These are phyloP conservation scores for Siderastrea radians DNA, from an alignment of 92 coral and sea anemone genomes.

Conservation along the genomic window DNA sequence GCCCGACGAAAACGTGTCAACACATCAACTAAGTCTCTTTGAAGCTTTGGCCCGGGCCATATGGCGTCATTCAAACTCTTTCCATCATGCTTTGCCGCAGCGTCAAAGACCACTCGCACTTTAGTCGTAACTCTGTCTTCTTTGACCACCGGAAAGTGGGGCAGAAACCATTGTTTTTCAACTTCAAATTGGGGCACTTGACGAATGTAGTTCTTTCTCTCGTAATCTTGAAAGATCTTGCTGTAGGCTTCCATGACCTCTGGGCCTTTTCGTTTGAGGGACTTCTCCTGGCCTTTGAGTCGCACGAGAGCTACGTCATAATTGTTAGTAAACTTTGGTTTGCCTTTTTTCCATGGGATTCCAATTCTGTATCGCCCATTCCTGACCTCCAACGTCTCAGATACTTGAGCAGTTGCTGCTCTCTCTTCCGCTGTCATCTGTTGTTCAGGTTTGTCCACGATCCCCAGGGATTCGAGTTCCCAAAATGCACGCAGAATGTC, in stretches of 20 bases:
- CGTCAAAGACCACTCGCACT: constrained; percentile 58
- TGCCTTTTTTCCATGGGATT: constrained; percentile 48
- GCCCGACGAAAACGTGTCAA: constrained; percentile 43
- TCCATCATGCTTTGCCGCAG: constrained; percentile 46
- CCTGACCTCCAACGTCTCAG: constrained; percentile 34
- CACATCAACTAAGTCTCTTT: constrained; percentile 42
- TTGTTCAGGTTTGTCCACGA: constrained; percentile 17
- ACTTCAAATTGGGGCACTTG: constrained; percentile 16
- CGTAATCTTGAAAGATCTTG: constrained; percentile 40
- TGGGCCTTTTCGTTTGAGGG: constrained; percentile 21
- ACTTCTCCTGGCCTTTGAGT: constrained; percentile 54
- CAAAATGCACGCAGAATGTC: constrained; percentile 49
- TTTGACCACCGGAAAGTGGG: constrained; percentile 56
- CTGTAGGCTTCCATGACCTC: constrained; percentile 35
- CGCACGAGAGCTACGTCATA: constrained; percentile 49
- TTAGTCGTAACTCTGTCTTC: constrained; percentile 55
- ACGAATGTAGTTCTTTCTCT: constrained; percentile 42
- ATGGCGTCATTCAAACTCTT: constrained; percentile 55
- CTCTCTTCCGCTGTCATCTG: constrained; percentile 47
- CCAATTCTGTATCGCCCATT: constrained; percentile 42
- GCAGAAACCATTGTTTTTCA: constrained; percentile 34
- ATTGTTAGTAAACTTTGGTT: constrained; percentile 60
- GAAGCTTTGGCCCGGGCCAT: constrained; percentile 55
- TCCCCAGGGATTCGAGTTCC: constrained; percentile 68
- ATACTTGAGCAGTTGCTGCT: constrained; percentile 54